Base-by-base conservation (phyloP, 2,113 vertebrate genomes). In the Steatornis caripensis region DNA sequence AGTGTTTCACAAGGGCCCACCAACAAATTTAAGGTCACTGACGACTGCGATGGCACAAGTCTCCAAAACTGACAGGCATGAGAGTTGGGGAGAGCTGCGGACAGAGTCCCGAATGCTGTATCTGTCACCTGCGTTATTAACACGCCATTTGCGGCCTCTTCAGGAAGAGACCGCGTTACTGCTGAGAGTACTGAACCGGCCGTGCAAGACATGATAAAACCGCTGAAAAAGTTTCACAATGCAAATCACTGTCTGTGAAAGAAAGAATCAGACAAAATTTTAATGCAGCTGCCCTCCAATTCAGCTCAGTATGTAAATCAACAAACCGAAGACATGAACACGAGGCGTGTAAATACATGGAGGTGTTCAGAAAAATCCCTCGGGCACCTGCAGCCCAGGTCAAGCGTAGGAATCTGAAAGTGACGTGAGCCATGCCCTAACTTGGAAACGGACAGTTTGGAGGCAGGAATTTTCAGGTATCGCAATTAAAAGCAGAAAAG, bases 391-490 rank as follows among this genome's bases (percentile, higher is more conserved):
- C 0, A 6, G 91, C 68, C 66, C 55, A 29, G 68, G 68, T 27
- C 51, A 70, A 32, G 27, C 4, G 4, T 12, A 46, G 62, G 86
- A 76, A 83, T 22, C 83, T 24, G 39, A 53, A 65, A 2, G 4
- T 0, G 1, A 55, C 0, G 0, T 8, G 32, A 32, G 39, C 53
- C 3, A 1, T 4, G 6, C 32, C 62, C 62, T 6, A 5, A 7
- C 4, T 0, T 69, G 57, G 43, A 71, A 55, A 71, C 1, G 20
- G 55, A 20, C 22, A 8, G 39, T 55, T 34, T 23, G 54, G 39
- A 89, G 45, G 57, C 61, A 94, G 75, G 43, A 85, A 65, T 16
- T 71, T 65, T 60, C 74, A 71, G 51, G 36, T 20, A 70, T 16
- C 77, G 21, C 45, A 84, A 84, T n/a, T 74, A 58, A 87, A 74